Evolutionary conservation across 2,888 invertebrate species (phyloP).

Genomic region (Leptinotarsa rubiginosa): DNA sequence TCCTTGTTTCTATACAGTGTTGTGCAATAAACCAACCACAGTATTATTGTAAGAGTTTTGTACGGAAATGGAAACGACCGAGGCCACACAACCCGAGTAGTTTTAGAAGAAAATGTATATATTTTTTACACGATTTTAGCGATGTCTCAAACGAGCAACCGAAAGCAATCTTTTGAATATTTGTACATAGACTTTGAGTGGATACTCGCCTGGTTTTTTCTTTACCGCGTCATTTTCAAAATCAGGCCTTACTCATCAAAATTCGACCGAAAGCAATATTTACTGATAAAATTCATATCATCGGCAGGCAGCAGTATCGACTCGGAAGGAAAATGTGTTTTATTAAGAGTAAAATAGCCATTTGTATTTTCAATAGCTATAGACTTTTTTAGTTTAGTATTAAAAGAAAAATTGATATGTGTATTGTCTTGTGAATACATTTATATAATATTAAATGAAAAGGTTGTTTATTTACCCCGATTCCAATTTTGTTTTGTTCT

Average conservation of each 20-base stretch:
- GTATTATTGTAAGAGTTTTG: constrained; percentile 41
- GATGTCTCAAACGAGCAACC: constrained; percentile 51
- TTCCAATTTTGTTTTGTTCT: background rate
- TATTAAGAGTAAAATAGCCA: constrained; percentile 53
- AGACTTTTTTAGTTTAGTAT: constrained; percentile 64
- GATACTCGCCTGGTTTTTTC: constrained; percentile 53
- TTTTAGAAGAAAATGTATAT: constrained; percentile 55
- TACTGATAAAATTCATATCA: constrained; percentile 56
- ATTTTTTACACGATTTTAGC: constrained; percentile 57
- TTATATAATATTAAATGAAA: constrained; percentile 57
- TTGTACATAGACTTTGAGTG: constrained; percentile 58
- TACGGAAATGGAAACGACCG: constrained; percentile 2
- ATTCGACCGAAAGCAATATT: constrained; percentile 51
- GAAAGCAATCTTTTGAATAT: constrained; percentile 58
- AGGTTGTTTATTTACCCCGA: constrained; percentile 27
- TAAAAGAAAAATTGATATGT: constrained; percentile 64
- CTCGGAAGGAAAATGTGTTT: constrained; percentile 55
- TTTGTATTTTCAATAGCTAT: constrained; percentile 62
- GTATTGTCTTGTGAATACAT: constrained; percentile 67
- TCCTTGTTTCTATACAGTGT: background rate
- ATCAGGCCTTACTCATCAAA: constrained; percentile 50
- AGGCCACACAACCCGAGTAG: constrained; percentile 35
- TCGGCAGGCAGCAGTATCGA: constrained; percentile 54
- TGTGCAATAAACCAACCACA: constrained; percentile 48
- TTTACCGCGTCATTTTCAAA: constrained; percentile 49